Conservation (phyloP, 2,797 vertebrate genomes). For the Peromyscus melanophrys region DNA sequence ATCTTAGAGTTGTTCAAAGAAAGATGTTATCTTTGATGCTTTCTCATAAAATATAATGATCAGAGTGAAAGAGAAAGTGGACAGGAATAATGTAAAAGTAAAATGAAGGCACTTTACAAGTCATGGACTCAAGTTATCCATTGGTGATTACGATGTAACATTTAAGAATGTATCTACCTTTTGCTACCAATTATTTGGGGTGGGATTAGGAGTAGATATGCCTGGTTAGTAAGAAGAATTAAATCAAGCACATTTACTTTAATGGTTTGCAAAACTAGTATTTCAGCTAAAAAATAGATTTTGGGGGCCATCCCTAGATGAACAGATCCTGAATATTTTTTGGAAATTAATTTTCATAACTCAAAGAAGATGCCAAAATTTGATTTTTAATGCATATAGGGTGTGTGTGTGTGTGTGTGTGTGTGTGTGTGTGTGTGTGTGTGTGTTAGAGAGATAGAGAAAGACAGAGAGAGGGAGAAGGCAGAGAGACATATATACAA, state of each 20-base stretch:
- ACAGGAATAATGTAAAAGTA: conserved; percentile 54
- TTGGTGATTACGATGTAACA: neutral
- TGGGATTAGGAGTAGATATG: neutral
- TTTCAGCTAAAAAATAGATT: conserved; percentile 31
- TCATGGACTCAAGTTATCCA: conserved; percentile 10
- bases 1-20: conserved; percentile 70
- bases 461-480: neutral
- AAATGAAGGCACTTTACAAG: conserved; percentile 70
- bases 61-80: conserved; percentile 40
- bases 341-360: conserved; percentile 26
- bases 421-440: neutral
- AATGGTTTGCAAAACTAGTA: neutral
- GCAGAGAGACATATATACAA: neutral
- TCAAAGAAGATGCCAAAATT: conserved; percentile 21
- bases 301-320: neutral
- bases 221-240: neutral
- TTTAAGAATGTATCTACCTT: conserved; percentile 42
- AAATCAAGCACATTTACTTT: conserved; percentile 36
- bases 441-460: neutral
- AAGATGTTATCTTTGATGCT: conserved; percentile 72
- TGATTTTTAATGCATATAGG: conserved; percentile 6
- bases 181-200: neutral
- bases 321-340: neutral
- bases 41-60: conserved; percentile 68
- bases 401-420: neutral